A percentile compares a stretch with the other conserved stretches of the same genome.
Conservation (phyloP, 35 echinoderm and acorn worm species). For the Lytechinus variegatus region DNA sequence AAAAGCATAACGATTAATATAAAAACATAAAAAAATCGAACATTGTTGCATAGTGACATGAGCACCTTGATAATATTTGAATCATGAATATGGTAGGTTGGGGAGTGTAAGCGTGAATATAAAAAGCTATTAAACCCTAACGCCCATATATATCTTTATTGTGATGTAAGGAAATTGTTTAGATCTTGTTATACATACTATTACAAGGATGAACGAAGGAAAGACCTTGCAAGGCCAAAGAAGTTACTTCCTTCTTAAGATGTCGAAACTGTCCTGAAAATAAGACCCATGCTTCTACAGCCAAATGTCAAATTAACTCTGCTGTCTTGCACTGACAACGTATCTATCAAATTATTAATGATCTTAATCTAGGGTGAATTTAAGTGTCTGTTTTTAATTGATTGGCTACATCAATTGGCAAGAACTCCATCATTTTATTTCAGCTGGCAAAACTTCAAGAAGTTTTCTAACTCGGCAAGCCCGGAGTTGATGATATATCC, state of each 20-base stretch:
- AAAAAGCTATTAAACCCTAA: too few species aligned
- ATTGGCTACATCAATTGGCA: neutral
- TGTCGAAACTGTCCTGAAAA: neutral
- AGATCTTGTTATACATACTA: too few species aligned
- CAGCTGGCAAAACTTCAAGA: neutral
- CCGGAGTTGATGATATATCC: neutral
- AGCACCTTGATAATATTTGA: too few species aligned
- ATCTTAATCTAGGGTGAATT: neutral
- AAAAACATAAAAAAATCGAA: too few species aligned
- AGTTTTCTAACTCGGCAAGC: neutral
- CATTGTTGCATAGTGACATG: too few species aligned
- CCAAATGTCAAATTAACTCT: neutral
- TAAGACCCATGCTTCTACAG: neutral
- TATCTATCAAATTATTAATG: neutral
- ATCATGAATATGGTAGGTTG: too few species aligned
- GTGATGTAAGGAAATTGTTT: too few species aligned
- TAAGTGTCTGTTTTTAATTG: neutral
- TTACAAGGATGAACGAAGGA: neutral
- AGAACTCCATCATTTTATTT: neutral
- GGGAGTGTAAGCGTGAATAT: too few species aligned
- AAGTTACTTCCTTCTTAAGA: neutral
- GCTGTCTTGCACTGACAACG: neutral
- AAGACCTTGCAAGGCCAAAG: neutral
- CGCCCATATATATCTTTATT: too few species aligned
- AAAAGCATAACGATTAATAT: too few species aligned